phyloP scores from a whole-genome alignment of 2,888 invertebrate genomes.

The Polyploca ridens region DNA sequence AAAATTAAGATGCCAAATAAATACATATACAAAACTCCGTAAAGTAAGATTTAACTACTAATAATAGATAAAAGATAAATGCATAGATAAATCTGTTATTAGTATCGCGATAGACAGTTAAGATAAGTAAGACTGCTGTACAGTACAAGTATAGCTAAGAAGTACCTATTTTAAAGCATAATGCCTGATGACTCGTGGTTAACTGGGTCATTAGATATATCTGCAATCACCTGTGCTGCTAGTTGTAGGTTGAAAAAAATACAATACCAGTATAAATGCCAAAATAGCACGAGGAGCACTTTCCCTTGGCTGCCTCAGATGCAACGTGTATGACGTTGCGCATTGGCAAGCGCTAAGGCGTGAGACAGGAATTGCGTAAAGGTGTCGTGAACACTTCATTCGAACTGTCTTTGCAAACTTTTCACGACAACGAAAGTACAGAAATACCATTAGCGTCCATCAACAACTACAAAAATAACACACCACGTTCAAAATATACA shows the following conservation, averaged over 20 bases:
- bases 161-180: not conserved
- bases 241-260: slow-evolving; percentile 9
- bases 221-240: slow-evolving; percentile 43
- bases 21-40: slow-evolving; percentile 19
- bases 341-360: slow-evolving; percentile 74
- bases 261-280: slow-evolving; percentile 52
- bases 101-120: slow-evolving; percentile 19
- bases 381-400: slow-evolving; percentile 76
- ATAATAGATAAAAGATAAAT: not conserved
- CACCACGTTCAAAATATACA: slow-evolving; percentile 51
- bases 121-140: not conserved
- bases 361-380: slow-evolving; percentile 81
- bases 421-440: slow-evolving; percentile 69
- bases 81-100: slow-evolving; percentile 17
- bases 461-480: slow-evolving; percentile 64
- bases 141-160: not conserved
- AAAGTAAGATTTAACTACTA: not conserved
- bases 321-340: slow-evolving; percentile 67
- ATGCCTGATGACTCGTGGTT: slow-evolving; percentile 23
- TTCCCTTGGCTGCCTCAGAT: slow-evolving; percentile 59
- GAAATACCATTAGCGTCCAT: slow-evolving; percentile 74
- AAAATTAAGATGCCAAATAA: slow-evolving; percentile 20
- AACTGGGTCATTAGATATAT: slow-evolving; percentile 62
- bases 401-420: slow-evolving; percentile 66
- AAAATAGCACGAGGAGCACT: slow-evolving; percentile 55